Percentiles rank a stretch among this genome's conserved stretches.
Conservation (phyloP, 2,888 invertebrate genomes). For the Odontomyia ornata region DNA sequence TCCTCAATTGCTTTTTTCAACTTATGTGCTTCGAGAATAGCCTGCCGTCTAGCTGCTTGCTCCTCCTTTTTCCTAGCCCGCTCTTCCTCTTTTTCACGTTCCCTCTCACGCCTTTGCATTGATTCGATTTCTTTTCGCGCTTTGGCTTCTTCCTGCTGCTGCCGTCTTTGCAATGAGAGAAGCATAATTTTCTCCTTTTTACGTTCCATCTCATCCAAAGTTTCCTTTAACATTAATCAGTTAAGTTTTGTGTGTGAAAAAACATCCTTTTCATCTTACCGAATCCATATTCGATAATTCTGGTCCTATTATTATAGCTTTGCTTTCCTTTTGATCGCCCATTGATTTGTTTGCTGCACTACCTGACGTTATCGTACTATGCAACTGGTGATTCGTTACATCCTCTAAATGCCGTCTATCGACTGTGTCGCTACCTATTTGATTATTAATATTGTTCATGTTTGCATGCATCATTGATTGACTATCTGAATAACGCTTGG, state of each 20-base stretch:
- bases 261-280: slow-evolving; percentile 65
- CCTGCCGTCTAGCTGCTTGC: slow-evolving; percentile 85
- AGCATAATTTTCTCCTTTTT: slow-evolving; percentile 92
- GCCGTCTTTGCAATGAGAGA: slow-evolving; percentile 87
- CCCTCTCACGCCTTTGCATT: slow-evolving; percentile 77
- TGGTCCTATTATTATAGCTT: slow-evolving; percentile 74
- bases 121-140: slow-evolving; percentile 84
- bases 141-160: slow-evolving; percentile 88
- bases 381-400: slow-evolving; percentile 57
- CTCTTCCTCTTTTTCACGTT: slow-evolving; percentile 79
- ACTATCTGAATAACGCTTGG: slow-evolving; percentile 48
- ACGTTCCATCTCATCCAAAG: slow-evolving; percentile 89
- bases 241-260: not conserved
- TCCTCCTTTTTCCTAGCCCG: slow-evolving; percentile 80
- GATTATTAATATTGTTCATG: slow-evolving; percentile 40
- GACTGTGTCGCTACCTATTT: slow-evolving; percentile 43
- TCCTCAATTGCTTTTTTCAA: slow-evolving; percentile 93
- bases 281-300: slow-evolving; percentile 74
- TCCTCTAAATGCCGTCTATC: slow-evolving; percentile 59
- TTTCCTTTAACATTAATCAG: slow-evolving; percentile 68
- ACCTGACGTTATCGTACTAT: slow-evolving; percentile 51
- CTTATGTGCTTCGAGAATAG: slow-evolving; percentile 92
- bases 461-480: slow-evolving; percentile 43
- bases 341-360: slow-evolving; percentile 48
- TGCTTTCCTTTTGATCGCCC: slow-evolving; percentile 51